Conservation (phyloP, 2,113 vertebrate genomes). For the Phaetusa simplex region DNA sequence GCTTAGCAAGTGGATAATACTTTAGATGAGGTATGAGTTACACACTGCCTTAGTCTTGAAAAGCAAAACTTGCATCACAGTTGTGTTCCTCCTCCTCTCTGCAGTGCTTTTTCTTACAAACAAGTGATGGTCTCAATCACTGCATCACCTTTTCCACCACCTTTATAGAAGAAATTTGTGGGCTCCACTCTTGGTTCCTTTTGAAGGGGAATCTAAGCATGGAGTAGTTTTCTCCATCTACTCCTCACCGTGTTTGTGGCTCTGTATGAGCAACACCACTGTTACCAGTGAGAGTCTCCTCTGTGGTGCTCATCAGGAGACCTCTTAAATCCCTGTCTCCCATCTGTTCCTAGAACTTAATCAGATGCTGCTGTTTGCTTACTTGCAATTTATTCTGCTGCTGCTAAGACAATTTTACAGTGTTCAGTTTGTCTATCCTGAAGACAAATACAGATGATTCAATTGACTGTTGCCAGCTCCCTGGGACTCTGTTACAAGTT, state of each 20-base stretch:
- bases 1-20: not conserved
- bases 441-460: not conserved
- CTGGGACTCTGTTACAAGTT: not conserved
- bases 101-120: not conserved
- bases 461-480: not conserved
- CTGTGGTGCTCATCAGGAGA: not conserved
- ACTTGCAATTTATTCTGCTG: not conserved
- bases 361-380: constrained; percentile 25
- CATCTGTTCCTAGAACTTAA: constrained; percentile 23
- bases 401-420: not conserved
- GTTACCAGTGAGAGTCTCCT: not conserved
- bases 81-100: not conserved
- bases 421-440: not conserved
- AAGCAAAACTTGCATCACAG: not conserved
- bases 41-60: not conserved
- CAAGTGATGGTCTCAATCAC: not conserved
- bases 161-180: not conserved
- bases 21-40: not conserved
- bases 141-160: not conserved
- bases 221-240: not conserved
- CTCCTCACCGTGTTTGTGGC: not conserved
- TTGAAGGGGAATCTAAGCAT: not conserved
- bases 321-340: constrained; percentile 2
- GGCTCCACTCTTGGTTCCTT: not conserved
- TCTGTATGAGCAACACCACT: not conserved